Evolutionary conservation across 2,113 vertebrate species (phyloP), one percentile per base, ranked within the genome.

Genomic region (Ranitomeya imitator): DNA sequence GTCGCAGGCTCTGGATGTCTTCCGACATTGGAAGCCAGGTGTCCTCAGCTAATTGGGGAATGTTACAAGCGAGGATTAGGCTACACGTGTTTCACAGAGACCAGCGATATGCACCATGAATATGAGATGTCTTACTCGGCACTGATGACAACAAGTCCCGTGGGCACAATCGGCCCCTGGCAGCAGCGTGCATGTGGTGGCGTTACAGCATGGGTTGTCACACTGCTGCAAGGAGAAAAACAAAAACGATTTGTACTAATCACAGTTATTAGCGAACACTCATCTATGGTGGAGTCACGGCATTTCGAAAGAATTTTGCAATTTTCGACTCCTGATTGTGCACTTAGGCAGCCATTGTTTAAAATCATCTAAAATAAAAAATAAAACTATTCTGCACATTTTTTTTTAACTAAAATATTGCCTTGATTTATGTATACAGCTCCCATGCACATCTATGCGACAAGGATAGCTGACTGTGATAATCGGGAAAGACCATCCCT

Each of bases 81-180:
- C 19, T 61, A 79, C n/a, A 55, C 16, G 55, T 76, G 84, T 85
- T 71, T 18, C 1, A 23, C n/a, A 79, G 23, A 79, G 26, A 9
- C 16, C 4, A 4, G 26, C 37, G 1, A 15, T 79, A 79, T 15
- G 45, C 0, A 18, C 23, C 57, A 18, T 65, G 5, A 4, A 26
- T 81, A 60, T 31, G 63, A 84, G 63, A 71, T 55, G 14, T 54
- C 89, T 55, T 90, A 99, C 98, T 97, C 98, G 98, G 94, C 98
- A 99, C 86, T 94, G 91, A 0, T 97, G 93, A 78, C 98, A 99
- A 95, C 98, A 99, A 91, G 97, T 92, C 9, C 98, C 98, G 0
- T 99, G 97, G 6, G 98, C 97, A 88, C 98, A 99, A 83, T 99
- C 96, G 0, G 97, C 97, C 19, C 95, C 97, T 4, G 91, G 93